A percentile compares a stretch with the other conserved stretches of the same genome.
Conservation (phyloP, 2,888 invertebrate genomes). For the Limnephilus auricula region DNA sequence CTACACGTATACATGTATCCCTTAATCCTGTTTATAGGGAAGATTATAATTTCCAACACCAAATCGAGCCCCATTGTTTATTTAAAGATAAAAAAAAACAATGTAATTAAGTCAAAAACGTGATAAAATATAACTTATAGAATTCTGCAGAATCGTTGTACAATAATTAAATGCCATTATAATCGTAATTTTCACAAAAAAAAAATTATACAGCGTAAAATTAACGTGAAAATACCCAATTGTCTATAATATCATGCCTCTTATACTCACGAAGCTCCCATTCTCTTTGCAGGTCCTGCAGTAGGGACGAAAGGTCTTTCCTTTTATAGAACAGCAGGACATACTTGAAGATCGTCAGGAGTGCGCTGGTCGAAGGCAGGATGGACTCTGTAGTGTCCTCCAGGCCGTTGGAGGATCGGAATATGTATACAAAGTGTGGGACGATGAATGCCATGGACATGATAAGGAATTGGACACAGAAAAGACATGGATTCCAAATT, state of each 20-base stretch:
- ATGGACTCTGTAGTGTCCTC: conserved; percentile 21
- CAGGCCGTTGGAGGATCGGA: neutral
- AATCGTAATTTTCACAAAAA: too few species aligned
- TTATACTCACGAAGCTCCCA: conserved; percentile 17
- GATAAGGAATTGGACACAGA: neutral
- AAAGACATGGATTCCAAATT: conserved; percentile 2
- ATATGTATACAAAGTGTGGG: conserved; percentile 6
- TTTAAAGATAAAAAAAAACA: too few species aligned
- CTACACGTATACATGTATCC: too few species aligned
- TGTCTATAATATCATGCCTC: neutral
- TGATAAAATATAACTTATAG: too few species aligned
- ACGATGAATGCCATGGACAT: neutral
- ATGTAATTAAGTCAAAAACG: too few species aligned
- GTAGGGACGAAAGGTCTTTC: neutral
- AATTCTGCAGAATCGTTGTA: neutral
- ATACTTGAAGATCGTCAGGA: neutral
- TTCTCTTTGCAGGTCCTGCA: neutral
- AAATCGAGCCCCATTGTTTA: too few species aligned
- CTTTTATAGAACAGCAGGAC: conserved; percentile 15
- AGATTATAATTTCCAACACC: too few species aligned
- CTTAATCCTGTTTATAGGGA: neutral
- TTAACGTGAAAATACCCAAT: neutral
- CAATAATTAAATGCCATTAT: too few species aligned
- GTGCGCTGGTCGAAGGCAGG: neutral
- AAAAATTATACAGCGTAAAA: too few species aligned